Evolutionary conservation across 2,888 invertebrate species (phyloP), one percentile per base, ranked within the genome.

Genomic region (Lasioglossum malachurum): DNA sequence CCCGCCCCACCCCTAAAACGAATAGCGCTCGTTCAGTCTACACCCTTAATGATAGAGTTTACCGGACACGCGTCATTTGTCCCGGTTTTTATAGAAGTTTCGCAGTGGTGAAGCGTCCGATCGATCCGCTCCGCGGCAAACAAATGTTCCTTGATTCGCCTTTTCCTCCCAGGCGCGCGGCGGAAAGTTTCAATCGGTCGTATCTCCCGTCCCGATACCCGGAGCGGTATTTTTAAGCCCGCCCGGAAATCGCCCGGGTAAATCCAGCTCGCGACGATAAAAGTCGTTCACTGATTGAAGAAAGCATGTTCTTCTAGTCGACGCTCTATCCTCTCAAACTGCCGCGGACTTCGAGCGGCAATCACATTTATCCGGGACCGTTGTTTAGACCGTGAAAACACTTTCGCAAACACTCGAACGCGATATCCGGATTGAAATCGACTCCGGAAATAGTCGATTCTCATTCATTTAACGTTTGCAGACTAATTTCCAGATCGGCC

Each of bases 61-160:
- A 75, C 57, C 75, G 38, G 75, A 75, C 38, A 44, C 75, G 75
- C 57, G 35, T 75, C 60, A 41, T 75, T 75, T 75, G 57, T 60
- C 75, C 38, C 57, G 60, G 41, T 57, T 57, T 60, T 41, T 38
- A 19, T 27, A 53, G 75, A 60, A 44, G 41, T 44, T 75, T 27
- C 75, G n/a, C 75, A 16, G 16, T 27, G 19, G 38, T 4, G 38
- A 75, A 41, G 27, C 41, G n/a, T 60, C 2, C 57, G 38, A 75
- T 75, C 60, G 41, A 75, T 38, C 27, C 41, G 16, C 35, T 38
- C 27, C 41, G 27, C 23, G 57, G 27, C 75, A 75, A 75, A 75
- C 73, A 73, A 73, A 49, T 49, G 73, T 49, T 23, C 49, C 35
- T 73, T 49, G 73, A 73, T 49, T 49, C 49, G 35, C 23, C 60